A percentile compares a stretch with the other conserved stretches of the same genome.
phyloP scores from a whole-genome alignment of 2,888 invertebrate genomes.

The Crioceris asparagi region DNA sequence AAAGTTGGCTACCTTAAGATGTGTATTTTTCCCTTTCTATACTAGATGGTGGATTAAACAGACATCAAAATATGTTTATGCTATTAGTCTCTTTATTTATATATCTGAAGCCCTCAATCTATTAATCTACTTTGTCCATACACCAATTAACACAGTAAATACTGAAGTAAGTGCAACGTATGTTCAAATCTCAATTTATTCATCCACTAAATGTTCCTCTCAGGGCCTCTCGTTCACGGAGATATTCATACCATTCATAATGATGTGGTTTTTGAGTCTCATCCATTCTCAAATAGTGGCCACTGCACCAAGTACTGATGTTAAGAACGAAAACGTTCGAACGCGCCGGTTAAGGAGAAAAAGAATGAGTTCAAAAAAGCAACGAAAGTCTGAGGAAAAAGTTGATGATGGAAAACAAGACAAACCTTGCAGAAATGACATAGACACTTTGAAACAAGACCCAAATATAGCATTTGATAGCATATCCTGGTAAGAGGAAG shows the following conservation, averaged over 20 bases:
- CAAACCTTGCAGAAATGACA: not conserved
- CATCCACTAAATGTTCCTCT: conserved; percentile 14
- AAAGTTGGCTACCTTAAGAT: conserved; percentile 68
- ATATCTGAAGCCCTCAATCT: conserved; percentile 59
- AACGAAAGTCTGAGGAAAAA: conserved; percentile 5
- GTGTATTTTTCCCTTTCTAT: conserved; percentile 74
- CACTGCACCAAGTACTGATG: conserved; percentile 42
- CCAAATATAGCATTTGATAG: too few species aligned
- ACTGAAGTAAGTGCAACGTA: conserved; percentile 22
- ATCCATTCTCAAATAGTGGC: conserved; percentile 75
- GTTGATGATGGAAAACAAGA: not conserved
- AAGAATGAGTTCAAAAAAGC: conserved; percentile 7
- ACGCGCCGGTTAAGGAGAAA: conserved; percentile 17
- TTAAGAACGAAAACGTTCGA: conserved; percentile 21
- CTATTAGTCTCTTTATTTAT: conserved; percentile 68
- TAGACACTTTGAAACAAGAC: too few species aligned
- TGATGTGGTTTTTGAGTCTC: conserved; percentile 63
- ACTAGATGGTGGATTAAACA: conserved; percentile 87
- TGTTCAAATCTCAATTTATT: conserved; percentile 3
- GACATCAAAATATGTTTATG: conserved; percentile 67
- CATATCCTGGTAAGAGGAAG: too few species aligned
- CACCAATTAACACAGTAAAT: conserved; percentile 6
- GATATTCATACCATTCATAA: conserved; percentile 57
- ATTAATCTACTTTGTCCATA: conserved; percentile 18
- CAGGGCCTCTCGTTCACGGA: conserved; percentile 55